Conservation (phyloP, 1,140 invertebrate species). For the Drosophila ananassae region DNA sequence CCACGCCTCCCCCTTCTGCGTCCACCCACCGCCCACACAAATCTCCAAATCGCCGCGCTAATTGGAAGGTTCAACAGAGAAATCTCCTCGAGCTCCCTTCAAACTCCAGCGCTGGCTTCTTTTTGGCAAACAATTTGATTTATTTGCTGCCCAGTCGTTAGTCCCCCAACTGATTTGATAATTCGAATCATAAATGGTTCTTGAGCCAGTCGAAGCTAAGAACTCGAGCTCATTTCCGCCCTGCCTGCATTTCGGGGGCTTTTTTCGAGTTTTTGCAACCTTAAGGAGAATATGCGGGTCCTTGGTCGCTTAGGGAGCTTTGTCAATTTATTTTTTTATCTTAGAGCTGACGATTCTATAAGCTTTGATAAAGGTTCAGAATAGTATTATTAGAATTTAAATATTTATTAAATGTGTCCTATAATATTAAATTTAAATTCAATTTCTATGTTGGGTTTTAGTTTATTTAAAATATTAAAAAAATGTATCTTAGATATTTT, state of each 20-base stretch:
- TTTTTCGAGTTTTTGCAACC: constrained; percentile 26
- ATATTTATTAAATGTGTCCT: no score
- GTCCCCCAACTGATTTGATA: constrained; percentile 61
- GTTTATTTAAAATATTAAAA: not conserved
- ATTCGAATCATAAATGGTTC: constrained; percentile 33
- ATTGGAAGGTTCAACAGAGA: constrained; percentile 63
- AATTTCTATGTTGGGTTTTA: no score
- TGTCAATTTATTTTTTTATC: not conserved
- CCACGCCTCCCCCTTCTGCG: constrained; percentile 10
- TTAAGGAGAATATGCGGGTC: constrained; percentile 20
- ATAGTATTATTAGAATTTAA: no score
- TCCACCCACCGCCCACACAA: constrained; percentile 6
- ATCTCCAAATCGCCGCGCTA: constrained; percentile 45
- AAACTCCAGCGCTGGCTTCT: constrained; percentile 21
- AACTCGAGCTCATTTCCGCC: constrained; percentile 43
- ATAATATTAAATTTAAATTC: no score
- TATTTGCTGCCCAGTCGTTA: constrained; percentile 39
- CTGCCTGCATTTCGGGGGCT: constrained; percentile 15
- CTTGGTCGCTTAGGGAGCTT: no score
- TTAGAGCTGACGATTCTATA: no score
- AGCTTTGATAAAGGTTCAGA: no score
- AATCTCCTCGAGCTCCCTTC: constrained; percentile 35
- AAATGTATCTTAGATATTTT: not conserved
- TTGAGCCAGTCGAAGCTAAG: not conserved
- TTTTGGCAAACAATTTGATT: constrained; percentile 49